Evolutionary conservation across 2,888 invertebrate species (phyloP), one percentile per base, ranked within the genome.

Genomic region (Ophraella communa): DNA sequence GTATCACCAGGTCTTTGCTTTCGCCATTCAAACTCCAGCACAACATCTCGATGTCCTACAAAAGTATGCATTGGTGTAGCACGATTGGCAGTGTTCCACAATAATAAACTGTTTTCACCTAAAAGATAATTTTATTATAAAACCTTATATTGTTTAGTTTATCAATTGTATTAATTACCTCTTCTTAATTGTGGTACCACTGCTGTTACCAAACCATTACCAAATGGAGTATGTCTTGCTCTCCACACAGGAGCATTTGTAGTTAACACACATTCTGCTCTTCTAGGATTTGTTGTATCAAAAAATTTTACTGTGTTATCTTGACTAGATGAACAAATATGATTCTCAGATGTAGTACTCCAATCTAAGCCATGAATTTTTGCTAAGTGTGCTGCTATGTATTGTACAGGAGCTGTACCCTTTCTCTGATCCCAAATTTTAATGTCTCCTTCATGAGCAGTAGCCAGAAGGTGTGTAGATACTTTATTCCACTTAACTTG

Each of bases 341-440:
- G 93, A 70, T 91, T 92, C 81, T 94, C 94, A 75, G 91, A 88
- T 68, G 88, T 89, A 11, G 93, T 92, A 82, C 93, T 95, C 97
- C 97, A 98, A 81, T 97, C 96, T 33, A 98, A 87, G 49, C 96
- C 95, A 79, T 96, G 93, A 71, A 97, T 96, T 85, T 95, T 87
- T 27, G 89, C 87, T 66, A 95, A 84, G 84, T 98, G 97, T 3
- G 96, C 97, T 21, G 96, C 92, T 73, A 98, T 94, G 75, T 96
- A 97, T 78, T 95, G 94, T 2, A 95, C 87, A 0, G 97, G 96
- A 57, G 91, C 87, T 53, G 90, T 89, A 67, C 91, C 88, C 84
- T 96, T 96, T 68, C 97, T 86, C 72, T 93, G 92, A 81, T 98
- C 98, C 97, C 97, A 98, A 71, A 98, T 89, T 81, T 96, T 91